These are phyloP conservation scores for Catharus minimus DNA, from an alignment of 2,113 vertebrate genomes.

Conservation along the genomic window DNA sequence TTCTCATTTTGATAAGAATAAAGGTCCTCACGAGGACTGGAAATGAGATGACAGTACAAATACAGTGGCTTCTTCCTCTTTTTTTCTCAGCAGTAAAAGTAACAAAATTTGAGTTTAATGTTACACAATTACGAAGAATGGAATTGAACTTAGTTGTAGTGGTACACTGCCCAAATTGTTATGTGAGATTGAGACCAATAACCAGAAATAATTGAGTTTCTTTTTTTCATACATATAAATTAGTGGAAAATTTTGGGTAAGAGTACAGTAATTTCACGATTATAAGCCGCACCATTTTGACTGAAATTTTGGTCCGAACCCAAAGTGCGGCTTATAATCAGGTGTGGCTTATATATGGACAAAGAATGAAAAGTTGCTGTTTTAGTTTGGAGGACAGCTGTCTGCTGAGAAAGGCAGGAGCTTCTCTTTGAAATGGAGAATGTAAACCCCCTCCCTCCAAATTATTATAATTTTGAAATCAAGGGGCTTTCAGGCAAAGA, in stretches of 20 bases:
- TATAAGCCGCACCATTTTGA: too few relatives aligned
- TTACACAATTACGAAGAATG: constrained; percentile 77
- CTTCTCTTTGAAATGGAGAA: too few relatives aligned
- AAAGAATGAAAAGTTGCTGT: too few relatives aligned
- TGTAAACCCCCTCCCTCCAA: too few relatives aligned
- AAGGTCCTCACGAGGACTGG: constrained; percentile 46
- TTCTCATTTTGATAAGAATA: constrained; percentile 26
- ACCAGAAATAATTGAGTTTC: constrained; percentile 62
- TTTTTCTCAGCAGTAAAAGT: constrained; percentile 17
- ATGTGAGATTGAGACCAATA: constrained; percentile 68
- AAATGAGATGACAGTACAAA: constrained; percentile 53
- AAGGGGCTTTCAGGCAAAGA: too few relatives aligned
- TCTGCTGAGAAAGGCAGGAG: too few relatives aligned
- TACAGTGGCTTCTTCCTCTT: constrained; percentile 17
- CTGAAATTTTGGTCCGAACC: too few relatives aligned
- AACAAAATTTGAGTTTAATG: constrained; percentile 70
- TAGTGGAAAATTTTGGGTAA: constrained; percentile 6
- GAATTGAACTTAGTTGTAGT: constrained; percentile 52
- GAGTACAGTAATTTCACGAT: background rate
- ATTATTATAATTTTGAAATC: too few relatives aligned
- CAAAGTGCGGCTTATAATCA: too few relatives aligned
- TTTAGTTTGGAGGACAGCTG: too few relatives aligned
- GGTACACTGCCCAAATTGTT: constrained; percentile 69
- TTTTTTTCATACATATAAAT: constrained; percentile 17
- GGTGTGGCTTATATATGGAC: too few relatives aligned